A percentile compares a stretch with the other conserved stretches of the same genome.
phyloP scores from a whole-genome alignment of 2,797 vertebrate genomes.

The Salmo trutta region DNA sequence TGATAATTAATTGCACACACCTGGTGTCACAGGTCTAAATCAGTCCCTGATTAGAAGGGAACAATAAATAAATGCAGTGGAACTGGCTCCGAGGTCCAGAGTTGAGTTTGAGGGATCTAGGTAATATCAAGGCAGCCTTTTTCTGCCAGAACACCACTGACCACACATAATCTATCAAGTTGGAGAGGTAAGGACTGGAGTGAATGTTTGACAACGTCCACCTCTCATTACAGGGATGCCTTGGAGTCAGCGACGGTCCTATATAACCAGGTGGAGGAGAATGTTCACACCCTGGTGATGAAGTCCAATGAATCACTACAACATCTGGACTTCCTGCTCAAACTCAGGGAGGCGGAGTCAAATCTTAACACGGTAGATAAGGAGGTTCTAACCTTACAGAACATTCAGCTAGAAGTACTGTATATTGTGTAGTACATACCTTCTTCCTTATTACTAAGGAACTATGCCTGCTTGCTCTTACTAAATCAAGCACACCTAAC shows the following conservation, averaged over 20 bases:
- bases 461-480: background rate
- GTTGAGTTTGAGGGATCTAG: no score
- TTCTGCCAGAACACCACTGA: no score
- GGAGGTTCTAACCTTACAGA: background rate
- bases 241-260: slow-evolving; percentile 78
- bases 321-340: slow-evolving; percentile 80
- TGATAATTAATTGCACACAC: no score
- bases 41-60: no score
- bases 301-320: slow-evolving; percentile 87
- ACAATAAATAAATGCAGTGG: no score
- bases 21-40: no score
- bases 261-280: slow-evolving; percentile 90
- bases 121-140: no score
- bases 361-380: slow-evolving; percentile 78
- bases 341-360: slow-evolving; percentile 75
- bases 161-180: background rate
- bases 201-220: background rate
- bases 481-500: background rate
- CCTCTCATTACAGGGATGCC: slow-evolving; percentile 71
- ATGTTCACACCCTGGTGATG: slow-evolving; percentile 87
- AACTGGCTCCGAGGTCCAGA: no score
- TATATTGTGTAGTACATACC: background rate
- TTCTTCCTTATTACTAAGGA: background rate
- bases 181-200: background rate
- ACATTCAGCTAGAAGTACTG: background rate